Base-by-base conservation (phyloP, 2,888 invertebrate species). In the Deilephila elpenor region DNA sequence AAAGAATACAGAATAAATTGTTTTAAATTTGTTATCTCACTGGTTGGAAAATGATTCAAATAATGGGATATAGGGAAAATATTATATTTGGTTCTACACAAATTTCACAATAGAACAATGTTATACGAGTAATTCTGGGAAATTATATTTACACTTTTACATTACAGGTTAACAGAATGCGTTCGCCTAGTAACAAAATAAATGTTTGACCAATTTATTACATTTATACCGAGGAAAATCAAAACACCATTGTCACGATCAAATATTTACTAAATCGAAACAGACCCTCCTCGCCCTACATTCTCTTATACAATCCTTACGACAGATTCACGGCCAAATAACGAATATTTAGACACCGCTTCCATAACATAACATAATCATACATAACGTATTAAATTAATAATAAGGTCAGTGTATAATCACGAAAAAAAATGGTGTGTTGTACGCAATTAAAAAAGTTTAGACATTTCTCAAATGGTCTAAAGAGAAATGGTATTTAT, bases 251-350 rank as follows among this genome's bases (percentile, higher is more conserved):
- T 64, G 62, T 64, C 62, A 64, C 37, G 37, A 20, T 44, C 25
- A n/a, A 56, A n/a, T 56, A 56, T 7, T 37, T n/a, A n/a, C 8
- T 62, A n/a, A 7, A 37, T 62, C 29, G 0, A 62, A 25, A 67
- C 44, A 25, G 6, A 29, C 67, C 67, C 25, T 67, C 67, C 25
- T 51, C 51, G 51, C 25, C 51, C 51, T 51, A 67, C 51, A 67
- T 51, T 67, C 51, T 25, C 51, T 20, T 1, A 44, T 25, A 25
- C 17, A 51, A 44, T 67, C 25, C 11, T 51, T 51, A 29, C 25
- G 25, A 44, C 20, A 32, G 20, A 25, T 67, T 67, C 51, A 67
- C 44, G 29, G 67, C 20, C 67, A 51, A 44, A 25, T n/a, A 56
- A 4, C n/a, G 37, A 51, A 67, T 67, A 17, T 67, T 44, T 51